Percentiles rank a stretch among this genome's conserved stretches.
Evolutionary conservation across 35 echinoderm and acorn worm genomes (phyloP).

Genomic region (Ptychodera flava): DNA sequence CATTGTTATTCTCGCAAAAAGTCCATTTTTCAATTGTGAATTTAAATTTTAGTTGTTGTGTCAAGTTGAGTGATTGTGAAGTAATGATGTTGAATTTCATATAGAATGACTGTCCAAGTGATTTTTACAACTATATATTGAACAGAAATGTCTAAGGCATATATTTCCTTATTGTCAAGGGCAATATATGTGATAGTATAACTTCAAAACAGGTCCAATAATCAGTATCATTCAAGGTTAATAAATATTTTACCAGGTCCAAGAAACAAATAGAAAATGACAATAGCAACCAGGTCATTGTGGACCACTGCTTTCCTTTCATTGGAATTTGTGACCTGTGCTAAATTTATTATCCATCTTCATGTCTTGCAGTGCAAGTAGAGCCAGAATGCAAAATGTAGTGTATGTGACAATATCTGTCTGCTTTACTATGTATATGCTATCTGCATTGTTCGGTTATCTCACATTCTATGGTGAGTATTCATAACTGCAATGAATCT

Average conservation of each 20-base stretch:
- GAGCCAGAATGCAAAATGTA: slow-evolving; percentile 74
- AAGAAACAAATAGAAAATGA: too few species aligned
- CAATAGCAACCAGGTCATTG: too few species aligned
- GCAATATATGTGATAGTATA: too few species aligned
- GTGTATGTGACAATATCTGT: slow-evolving; percentile 49
- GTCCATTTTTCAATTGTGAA: background rate
- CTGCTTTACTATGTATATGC: slow-evolving; percentile 64
- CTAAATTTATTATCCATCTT: background rate
- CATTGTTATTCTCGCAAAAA: background rate
- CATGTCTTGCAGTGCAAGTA: slow-evolving; percentile 38
- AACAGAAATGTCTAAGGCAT: background rate
- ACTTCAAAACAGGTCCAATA: too few species aligned
- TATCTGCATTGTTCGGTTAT: slow-evolving; percentile 83
- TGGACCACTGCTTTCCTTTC: too few species aligned
- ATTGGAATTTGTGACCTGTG: too few species aligned
- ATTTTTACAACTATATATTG: background rate
- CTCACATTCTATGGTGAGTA: slow-evolving; percentile 92
- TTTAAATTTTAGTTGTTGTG: background rate
- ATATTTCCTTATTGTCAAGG: too few species aligned
- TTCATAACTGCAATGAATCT: background rate
- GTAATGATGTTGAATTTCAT: background rate
- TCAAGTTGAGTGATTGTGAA: too few species aligned
- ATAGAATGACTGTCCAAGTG: too few species aligned
- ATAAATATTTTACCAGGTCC: too few species aligned
- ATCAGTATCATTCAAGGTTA: too few species aligned